phyloP scores from a whole-genome alignment of 2,113 vertebrate species.

The Drymodes brunneopygia region DNA sequence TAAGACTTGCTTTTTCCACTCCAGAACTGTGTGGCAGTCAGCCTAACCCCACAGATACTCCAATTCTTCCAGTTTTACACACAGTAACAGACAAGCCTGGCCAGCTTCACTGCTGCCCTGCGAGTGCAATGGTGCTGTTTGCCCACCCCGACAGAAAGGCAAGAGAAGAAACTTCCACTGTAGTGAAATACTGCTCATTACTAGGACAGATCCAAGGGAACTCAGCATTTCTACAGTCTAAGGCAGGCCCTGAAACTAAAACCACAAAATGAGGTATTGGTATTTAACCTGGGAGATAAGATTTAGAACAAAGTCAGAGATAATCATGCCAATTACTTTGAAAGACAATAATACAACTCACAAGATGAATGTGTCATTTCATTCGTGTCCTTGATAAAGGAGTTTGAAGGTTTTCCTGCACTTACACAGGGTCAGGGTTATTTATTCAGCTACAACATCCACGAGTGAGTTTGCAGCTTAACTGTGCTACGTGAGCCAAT shows the following conservation, averaged over 20 bases:
- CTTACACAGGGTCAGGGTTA: background rate
- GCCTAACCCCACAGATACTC: constrained; percentile 56
- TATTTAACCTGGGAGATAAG: constrained; percentile 10
- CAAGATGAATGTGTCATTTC: background rate
- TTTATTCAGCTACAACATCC: background rate
- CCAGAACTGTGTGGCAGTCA: constrained; percentile 65
- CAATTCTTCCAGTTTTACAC: background rate
- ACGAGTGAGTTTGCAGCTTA: background rate
- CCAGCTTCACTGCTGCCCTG: constrained; percentile 24
- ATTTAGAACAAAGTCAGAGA: constrained; percentile 17
- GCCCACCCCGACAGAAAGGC: constrained; percentile 39
- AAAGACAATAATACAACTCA: background rate
- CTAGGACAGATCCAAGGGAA: background rate
- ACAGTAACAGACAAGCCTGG: constrained; percentile 3
- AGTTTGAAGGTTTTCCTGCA: constrained; percentile 10
- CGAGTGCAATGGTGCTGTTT: background rate
- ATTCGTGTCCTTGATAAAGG: background rate
- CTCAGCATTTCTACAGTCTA: background rate
- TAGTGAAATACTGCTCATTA: background rate
- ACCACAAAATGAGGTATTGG: background rate
- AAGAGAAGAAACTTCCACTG: constrained; percentile 14
- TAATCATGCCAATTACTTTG: constrained; percentile 21
- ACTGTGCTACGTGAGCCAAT: background rate
- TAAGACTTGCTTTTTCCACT: constrained; percentile 59
- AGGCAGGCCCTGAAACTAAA: constrained; percentile 51